Conservation (phyloP, 2,888 invertebrate genomes). For the Cylloceria caligata region DNA sequence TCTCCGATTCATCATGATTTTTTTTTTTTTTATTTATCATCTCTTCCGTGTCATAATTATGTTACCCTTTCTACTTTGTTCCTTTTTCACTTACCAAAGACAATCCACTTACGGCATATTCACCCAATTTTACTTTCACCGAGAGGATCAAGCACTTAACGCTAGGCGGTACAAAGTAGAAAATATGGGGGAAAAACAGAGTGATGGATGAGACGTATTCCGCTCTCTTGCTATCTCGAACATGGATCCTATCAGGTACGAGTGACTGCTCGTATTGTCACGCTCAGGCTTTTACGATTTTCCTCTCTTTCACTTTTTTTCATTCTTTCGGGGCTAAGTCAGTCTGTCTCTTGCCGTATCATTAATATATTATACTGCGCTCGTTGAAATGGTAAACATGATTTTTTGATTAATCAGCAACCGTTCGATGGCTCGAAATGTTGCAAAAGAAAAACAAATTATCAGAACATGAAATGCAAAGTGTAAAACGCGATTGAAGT, state of each 20-base stretch:
- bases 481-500: not conserved
- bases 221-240: constrained; percentile 22
- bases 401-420: not conserved
- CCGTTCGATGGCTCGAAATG: not conserved
- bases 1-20: not conserved
- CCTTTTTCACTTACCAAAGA: constrained; percentile 19
- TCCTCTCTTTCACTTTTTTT: not conserved
- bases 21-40: not conserved
- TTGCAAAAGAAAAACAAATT: not conserved
- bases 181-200: constrained; percentile 33
- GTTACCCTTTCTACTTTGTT: not conserved
- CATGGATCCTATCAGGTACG: constrained; percentile 42
- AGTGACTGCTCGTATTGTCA: constrained; percentile 45
- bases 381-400: not conserved
- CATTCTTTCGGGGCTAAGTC: not conserved
- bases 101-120: constrained; percentile 53
- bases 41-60: not conserved
- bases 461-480: not conserved
- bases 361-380: not conserved
- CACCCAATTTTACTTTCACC: constrained; percentile 36
- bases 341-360: not conserved
- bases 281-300: constrained; percentile 26
- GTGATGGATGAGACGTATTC: constrained; percentile 22
- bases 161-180: constrained; percentile 13
- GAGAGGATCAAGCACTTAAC: constrained; percentile 58